These are phyloP conservation scores for Temnothorax rugatulus DNA, from an alignment of 2,888 invertebrate genomes.

Conservation along the genomic window DNA sequence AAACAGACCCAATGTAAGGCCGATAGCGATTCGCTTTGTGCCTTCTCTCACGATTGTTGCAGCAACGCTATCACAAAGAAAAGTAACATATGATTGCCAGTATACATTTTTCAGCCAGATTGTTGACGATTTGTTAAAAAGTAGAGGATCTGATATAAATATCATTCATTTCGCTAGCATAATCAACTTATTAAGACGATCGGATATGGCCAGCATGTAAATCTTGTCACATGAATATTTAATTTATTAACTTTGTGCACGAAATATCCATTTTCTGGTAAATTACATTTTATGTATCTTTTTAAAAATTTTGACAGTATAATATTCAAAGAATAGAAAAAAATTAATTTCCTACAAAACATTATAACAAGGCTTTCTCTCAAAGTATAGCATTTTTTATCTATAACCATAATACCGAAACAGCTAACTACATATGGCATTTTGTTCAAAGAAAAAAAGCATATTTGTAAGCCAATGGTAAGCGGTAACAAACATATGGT, in stretches of 20 bases:
- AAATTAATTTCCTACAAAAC: background rate
- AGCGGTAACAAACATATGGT: slow-evolving; percentile 47
- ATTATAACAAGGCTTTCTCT: background rate
- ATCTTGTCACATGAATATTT: background rate
- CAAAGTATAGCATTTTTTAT: background rate
- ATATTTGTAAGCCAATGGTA: slow-evolving; percentile 20
- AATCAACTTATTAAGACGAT: background rate
- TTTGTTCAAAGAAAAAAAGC: background rate
- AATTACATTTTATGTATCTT: background rate
- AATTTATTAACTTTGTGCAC: background rate
- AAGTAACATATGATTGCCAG: slow-evolving; percentile 17
- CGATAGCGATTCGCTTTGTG: slow-evolving; percentile 37
- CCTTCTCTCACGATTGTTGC: slow-evolving; percentile 15
- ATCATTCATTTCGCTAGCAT: background rate
- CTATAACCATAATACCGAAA: background rate
- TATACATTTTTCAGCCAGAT: background rate
- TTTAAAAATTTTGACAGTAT: background rate
- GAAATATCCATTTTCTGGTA: background rate
- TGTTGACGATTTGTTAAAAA: background rate
- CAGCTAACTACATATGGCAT: background rate
- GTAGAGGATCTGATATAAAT: background rate
- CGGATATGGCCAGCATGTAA: background rate
- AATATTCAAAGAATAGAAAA: background rate
- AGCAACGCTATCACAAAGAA: background rate
- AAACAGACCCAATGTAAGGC: too few species aligned